Percentiles rank a stretch among this genome's conserved stretches.
Conservation (phyloP, 2,797 vertebrate genomes). For the Sebastolobus altivelis region DNA sequence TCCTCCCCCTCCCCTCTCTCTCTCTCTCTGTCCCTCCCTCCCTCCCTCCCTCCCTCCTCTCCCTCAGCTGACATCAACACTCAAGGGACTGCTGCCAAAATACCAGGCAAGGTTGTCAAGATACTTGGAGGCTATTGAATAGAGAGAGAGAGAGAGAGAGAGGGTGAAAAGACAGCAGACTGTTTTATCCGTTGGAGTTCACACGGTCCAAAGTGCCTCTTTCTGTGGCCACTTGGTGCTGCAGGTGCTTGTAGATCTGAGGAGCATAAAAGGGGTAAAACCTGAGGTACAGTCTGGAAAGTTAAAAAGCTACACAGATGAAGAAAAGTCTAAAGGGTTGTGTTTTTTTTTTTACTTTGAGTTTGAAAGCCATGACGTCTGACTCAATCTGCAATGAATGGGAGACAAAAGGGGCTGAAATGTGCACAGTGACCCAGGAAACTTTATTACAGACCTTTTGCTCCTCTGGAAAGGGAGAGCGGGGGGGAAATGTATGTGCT, state of each 20-base stretch:
- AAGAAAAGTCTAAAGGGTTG: background rate
- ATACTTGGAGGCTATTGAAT: conserved; percentile 83
- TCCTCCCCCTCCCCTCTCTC: conserved; percentile 63
- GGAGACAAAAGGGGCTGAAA: conserved; percentile 52
- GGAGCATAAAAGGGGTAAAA: background rate
- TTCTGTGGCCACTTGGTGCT: conserved; percentile 20
- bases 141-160: conserved; percentile 56
- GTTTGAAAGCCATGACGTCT: conserved; percentile 39
- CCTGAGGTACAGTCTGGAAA: background rate
- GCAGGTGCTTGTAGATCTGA: conserved; percentile 51
- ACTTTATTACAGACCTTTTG: conserved; percentile 55
- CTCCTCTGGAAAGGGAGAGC: conserved; percentile 30
- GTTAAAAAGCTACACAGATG: conserved; percentile 19
- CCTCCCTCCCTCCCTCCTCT: conserved; percentile 44
- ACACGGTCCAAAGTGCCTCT: conserved; percentile 44
- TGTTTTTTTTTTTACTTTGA: background rate
- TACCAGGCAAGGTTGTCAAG: conserved; percentile 85
- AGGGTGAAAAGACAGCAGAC: conserved; percentile 64
- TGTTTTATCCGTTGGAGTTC: conserved; percentile 63
- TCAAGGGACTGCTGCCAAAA: conserved; percentile 85
- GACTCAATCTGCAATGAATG: conserved; percentile 63
- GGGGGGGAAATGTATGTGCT: conserved; percentile 18
- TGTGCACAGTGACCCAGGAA: conserved; percentile 71
- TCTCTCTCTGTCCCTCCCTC: conserved; percentile 43
- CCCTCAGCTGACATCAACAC: conserved; percentile 88